These are phyloP conservation scores for Hipparchia semele DNA, from an alignment of 2,888 invertebrate species.

Conservation along the genomic window DNA sequence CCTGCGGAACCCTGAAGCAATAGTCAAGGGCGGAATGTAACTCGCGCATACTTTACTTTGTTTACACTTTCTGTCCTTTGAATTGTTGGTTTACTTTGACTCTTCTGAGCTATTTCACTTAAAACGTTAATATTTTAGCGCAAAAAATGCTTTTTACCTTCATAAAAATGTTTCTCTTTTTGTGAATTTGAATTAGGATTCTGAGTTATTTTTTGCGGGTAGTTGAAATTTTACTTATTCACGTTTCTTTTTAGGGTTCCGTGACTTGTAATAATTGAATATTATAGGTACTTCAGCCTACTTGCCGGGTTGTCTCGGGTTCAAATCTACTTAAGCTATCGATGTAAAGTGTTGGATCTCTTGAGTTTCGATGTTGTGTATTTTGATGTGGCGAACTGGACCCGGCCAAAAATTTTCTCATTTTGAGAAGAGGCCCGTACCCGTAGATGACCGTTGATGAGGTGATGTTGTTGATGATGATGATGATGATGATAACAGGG, in stretches of 20 bases:
- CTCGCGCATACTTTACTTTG: constrained; percentile 33
- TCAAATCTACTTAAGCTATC: too few species aligned
- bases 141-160: constrained; percentile 13
- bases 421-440: too few species aligned
- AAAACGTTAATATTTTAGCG: constrained; percentile 7
- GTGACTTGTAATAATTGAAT: not conserved
- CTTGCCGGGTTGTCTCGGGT: too few species aligned
- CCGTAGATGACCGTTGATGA: too few species aligned
- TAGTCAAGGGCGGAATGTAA: constrained; percentile 28
- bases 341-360: too few species aligned
- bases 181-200: constrained; percentile 2
- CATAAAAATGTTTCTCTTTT: constrained; percentile 2
- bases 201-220: constrained; percentile 2
- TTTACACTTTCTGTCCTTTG: constrained; percentile 29
- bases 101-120: constrained; percentile 26
- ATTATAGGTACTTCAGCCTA: too few species aligned
- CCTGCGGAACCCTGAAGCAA: constrained; percentile 12
- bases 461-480: too few species aligned
- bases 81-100: constrained; percentile 31
- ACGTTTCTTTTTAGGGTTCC: not conserved
- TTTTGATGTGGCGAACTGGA: too few species aligned
- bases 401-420: too few species aligned
- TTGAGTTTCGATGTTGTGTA: too few species aligned
- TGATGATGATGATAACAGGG: too few species aligned
- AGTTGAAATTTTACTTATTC: not conserved